phyloP scores from a whole-genome alignment of 2,797 vertebrate genomes.

The Hydrolagus colliei region DNA sequence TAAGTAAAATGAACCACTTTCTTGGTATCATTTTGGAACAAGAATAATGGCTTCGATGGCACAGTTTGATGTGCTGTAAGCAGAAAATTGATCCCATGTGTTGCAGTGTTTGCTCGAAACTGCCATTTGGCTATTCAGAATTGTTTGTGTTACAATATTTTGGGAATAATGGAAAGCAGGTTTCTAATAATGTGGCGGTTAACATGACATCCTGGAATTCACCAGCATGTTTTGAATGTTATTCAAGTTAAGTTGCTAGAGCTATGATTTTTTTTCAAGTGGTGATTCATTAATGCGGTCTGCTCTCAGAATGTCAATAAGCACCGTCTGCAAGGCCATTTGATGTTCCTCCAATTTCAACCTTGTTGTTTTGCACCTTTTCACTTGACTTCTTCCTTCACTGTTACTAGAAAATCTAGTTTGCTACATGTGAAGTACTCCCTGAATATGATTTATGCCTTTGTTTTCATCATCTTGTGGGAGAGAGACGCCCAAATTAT shows the following conservation, averaged over 20 bases:
- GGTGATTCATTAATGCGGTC: background rate
- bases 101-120: background rate
- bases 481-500: background rate
- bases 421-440: background rate
- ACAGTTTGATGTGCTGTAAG: background rate
- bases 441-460: background rate
- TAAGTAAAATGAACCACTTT: background rate
- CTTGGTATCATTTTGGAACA: background rate
- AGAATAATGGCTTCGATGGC: background rate
- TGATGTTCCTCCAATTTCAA: background rate
- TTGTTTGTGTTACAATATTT: background rate
- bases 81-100: constrained; percentile 17
- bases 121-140: background rate
- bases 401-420: background rate
- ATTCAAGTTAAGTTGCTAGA: background rate
- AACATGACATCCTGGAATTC: background rate
- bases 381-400: too few species aligned
- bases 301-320: background rate
- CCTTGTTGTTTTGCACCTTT: background rate
- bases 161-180: background rate
- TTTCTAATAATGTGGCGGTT: background rate
- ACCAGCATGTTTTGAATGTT: background rate
- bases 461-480: background rate
- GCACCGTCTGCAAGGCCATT: background rate
- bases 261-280: background rate